Percentiles rank a stretch among this genome's conserved stretches.
Conservation (phyloP, 1,140 invertebrate genomes). For the Samia ricini region DNA sequence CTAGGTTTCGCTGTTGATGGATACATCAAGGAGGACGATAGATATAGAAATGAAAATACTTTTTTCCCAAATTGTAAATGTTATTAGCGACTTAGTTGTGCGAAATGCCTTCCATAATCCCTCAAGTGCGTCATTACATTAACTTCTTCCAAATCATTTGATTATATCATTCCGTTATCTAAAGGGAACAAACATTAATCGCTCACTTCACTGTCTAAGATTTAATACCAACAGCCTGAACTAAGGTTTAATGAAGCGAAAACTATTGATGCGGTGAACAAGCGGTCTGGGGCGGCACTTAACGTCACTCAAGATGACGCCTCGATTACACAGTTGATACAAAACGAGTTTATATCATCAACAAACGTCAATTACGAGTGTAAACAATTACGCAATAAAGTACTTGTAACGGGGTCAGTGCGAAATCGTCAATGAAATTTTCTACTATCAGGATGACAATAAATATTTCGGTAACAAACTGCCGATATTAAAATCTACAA, state of each 20-base stretch:
- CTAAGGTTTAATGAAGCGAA: constrained; percentile 9
- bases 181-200: constrained; percentile 7
- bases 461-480: too few relatives aligned
- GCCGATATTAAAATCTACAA: too few relatives aligned
- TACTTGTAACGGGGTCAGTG: constrained; percentile 22
- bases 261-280: constrained; percentile 10
- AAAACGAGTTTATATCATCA: constrained; percentile 36
- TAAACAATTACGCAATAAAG: constrained; percentile 46
- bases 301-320: constrained; percentile 37
- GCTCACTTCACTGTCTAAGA: not conserved
- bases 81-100: too few relatives aligned
- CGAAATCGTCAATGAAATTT: constrained; percentile 35
- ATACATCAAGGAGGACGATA: too few relatives aligned
- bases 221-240: not conserved
- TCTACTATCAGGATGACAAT: not conserved
- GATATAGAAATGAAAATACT: too few relatives aligned
- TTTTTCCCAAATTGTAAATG: too few relatives aligned
- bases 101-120: not conserved
- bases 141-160: not conserved
- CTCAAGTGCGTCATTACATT: not conserved
- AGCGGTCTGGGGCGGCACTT: constrained; percentile 23
- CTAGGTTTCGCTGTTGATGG: too few relatives aligned
- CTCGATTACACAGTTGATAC: constrained; percentile 32
- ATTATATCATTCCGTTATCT: constrained; percentile 7
- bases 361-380: constrained; percentile 38